These are phyloP conservation scores for Plestiodon gilberti DNA, from an alignment of 2,113 vertebrate genomes.

Conservation along the genomic window DNA sequence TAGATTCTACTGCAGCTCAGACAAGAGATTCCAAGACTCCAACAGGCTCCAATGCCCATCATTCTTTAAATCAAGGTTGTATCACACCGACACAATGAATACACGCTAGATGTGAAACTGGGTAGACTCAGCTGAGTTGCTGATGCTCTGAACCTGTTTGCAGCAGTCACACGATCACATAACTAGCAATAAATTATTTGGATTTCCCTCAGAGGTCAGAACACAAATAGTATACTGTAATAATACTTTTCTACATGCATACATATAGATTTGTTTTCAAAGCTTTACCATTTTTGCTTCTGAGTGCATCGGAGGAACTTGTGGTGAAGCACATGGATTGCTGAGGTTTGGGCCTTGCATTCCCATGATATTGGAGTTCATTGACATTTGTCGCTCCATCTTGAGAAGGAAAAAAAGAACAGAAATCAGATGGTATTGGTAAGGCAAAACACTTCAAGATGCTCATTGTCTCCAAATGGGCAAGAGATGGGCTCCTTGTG, in stretches of 20 bases:
- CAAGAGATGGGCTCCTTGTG: conserved; percentile 13
- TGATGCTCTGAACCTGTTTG: conserved; percentile 46
- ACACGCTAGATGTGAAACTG: conserved; percentile 44
- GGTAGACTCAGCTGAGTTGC: conserved; percentile 23
- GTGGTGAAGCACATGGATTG: conserved; percentile 93
- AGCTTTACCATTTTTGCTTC: conserved; percentile 96
- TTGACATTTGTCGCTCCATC: conserved; percentile 99
- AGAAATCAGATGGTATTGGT: conserved; percentile 24
- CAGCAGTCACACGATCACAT: conserved; percentile 44
- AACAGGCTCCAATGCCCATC: background rate
- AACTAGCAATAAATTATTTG: conserved; percentile 65
- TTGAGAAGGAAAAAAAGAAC: conserved; percentile 69
- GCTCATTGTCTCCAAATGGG: conserved; percentile 52
- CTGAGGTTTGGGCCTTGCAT: conserved; percentile 94
- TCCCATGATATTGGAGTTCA: conserved; percentile 97
- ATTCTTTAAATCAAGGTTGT: conserved; percentile 15
- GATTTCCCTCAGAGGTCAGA: conserved; percentile 34
- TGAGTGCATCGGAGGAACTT: conserved; percentile 96
- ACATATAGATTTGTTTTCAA: background rate
- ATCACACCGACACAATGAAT: background rate
- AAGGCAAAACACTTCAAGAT: conserved; percentile 48
- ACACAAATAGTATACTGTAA: conserved; percentile 31
- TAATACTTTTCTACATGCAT: conserved; percentile 29
- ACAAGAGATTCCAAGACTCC: background rate
- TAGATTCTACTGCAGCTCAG: conserved; percentile 25